Evolutionary conservation across 2,888 invertebrate genomes (phyloP).

Genomic region (Tyria jacobaeae): DNA sequence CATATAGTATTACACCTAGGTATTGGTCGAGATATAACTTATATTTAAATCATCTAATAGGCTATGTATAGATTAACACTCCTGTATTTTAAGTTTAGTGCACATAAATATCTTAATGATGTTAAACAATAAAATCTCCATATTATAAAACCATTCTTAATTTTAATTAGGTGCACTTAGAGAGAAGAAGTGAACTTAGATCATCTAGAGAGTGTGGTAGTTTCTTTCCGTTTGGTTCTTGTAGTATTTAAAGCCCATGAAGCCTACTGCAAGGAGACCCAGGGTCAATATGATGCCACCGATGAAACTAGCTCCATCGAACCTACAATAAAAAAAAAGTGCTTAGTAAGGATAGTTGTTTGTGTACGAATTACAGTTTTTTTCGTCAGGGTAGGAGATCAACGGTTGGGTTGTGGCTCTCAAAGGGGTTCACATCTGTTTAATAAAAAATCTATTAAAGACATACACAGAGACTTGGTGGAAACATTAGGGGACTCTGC

Average conservation of each 20-base stretch:
- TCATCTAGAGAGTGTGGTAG: conserved; percentile 94
- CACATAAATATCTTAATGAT: conserved; percentile 36
- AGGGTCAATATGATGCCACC: conserved; percentile 94
- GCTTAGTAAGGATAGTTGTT: neutral
- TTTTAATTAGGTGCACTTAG: conserved; percentile 72
- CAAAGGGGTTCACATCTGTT: too few relatives aligned
- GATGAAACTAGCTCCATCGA: conserved; percentile 92
- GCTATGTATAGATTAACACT: conserved; percentile 10
- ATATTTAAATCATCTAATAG: conserved; percentile 2
- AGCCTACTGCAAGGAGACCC: conserved; percentile 92
- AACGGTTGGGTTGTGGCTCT: too few relatives aligned
- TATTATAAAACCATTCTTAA: conserved; percentile 45
- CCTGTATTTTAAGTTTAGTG: conserved; percentile 47
- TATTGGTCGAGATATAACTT: conserved; percentile 4
- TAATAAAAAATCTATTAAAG: too few relatives aligned
- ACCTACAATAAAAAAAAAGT: conserved; percentile 74
- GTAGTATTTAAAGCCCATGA: conserved; percentile 95
- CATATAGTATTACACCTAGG: neutral
- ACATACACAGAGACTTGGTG: too few relatives aligned
- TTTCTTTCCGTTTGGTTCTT: conserved; percentile 94
- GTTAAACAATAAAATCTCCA: conserved; percentile 39
- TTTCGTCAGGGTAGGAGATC: too few relatives aligned
- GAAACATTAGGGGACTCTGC: too few relatives aligned
- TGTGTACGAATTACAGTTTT: neutral
- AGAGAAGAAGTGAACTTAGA: conserved; percentile 51